Evolutionary conservation across 2,888 invertebrate genomes (phyloP), one percentile per base, ranked within the genome.

Genomic region (Caenorhabditis angaria): DNA sequence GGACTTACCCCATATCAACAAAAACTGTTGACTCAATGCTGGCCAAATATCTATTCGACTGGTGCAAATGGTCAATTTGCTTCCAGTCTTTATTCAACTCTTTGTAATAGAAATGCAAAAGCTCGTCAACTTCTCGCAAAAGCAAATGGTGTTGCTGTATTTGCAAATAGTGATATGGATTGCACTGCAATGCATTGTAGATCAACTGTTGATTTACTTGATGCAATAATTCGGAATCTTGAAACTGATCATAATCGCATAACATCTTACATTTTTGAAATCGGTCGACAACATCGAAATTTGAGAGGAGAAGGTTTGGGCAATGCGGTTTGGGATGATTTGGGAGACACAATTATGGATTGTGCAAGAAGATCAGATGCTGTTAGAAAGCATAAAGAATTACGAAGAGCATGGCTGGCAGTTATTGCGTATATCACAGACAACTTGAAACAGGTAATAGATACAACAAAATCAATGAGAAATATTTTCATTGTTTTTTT

Each of bases 31-130:
- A 32, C 70, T 22, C 84, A 85, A 65, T 76, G 77, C 48, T 85
- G 85, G 85, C 85, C 85, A n/a, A 85, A 84, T 61, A 83, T 85
- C 47, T 85, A 74, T 61, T 71, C 82, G 0, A 85, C 85, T 10
- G 85, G 85, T 10, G 68, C 74, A 22, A 80, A 75, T 32, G 83
- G 83, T 10, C 70, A 66, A 50, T 85, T 85, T 53, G 82, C 85
- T 27, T 70, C 72, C 10, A 75, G 77, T 48, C 62, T 85, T 41
- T 85, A 78, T 59, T n/a, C 69, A 8, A 76, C 65, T 14, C 56
- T 85, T 53, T 65, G 72, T 48, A 65, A 57, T 20, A 61, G 65
- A 59, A 83, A 81, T 56, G 67, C 78, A 10, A 85, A 81, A 57
- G 84, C 84, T 35, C 76, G 82, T 62, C 75, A 77, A 48, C 62